These are phyloP conservation scores for Buceros bicornis DNA, from an alignment of 2,797 vertebrate species.

Conservation along the genomic window DNA sequence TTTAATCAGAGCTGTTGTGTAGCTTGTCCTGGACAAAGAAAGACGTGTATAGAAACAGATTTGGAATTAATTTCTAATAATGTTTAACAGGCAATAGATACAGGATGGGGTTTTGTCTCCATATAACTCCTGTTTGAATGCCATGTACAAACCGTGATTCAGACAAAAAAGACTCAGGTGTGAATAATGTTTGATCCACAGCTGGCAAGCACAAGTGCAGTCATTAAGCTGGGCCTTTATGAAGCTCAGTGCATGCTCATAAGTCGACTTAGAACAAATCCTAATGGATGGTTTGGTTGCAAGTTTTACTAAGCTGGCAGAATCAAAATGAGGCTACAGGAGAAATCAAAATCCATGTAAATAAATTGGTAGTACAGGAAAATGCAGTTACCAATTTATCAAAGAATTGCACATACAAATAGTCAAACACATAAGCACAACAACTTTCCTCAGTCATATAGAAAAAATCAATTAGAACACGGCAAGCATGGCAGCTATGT, in stretches of 20 bases:
- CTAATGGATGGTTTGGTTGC: slow-evolving; percentile 2
- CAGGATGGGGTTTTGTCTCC: neutral
- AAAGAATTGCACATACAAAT: neutral
- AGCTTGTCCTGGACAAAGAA: slow-evolving; percentile 29
- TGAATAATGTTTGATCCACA: neutral
- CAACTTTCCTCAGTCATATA: neutral
- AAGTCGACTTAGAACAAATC: neutral
- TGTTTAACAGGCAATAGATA: neutral
- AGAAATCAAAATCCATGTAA: slow-evolving; percentile 2
- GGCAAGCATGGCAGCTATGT: neutral
- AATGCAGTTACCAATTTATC: neutral
- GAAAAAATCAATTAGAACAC: neutral
- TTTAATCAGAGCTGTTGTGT: slow-evolving; percentile 39
- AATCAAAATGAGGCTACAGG: neutral
- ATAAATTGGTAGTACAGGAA: neutral
- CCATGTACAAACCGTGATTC: neutral
- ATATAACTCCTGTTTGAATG: neutral
- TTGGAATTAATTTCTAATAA: slow-evolving; percentile 26
- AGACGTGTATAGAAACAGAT: neutral
- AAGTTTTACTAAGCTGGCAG: neutral
- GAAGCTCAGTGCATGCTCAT: neutral
- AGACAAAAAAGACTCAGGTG: slow-evolving; percentile 2
- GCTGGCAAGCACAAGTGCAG: neutral
- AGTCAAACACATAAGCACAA: neutral
- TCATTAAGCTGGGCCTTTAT: slow-evolving; percentile 22